phyloP scores from a whole-genome alignment of 2,888 invertebrate species.

The Rutpela maculata region DNA sequence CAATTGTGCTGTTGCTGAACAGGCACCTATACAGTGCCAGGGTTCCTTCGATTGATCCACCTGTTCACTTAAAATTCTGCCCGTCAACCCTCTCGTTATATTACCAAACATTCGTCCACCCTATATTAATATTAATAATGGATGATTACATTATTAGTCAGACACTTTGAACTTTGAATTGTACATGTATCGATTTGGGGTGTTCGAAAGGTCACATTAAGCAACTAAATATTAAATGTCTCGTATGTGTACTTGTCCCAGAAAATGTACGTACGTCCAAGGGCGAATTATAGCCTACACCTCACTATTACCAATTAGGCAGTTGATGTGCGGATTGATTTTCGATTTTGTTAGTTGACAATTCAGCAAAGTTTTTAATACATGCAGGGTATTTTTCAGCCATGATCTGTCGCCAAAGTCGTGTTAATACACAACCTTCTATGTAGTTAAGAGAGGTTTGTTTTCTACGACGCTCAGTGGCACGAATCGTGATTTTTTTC shows the following conservation, averaged over 20 bases:
- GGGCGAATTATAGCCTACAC: not conserved
- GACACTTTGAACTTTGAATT: not conserved
- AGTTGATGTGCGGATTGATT: not conserved
- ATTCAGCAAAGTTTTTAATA: too few species aligned
- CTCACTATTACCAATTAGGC: not conserved
- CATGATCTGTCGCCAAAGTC: too few species aligned
- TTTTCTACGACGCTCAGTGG: too few species aligned
- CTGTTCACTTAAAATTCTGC: not conserved
- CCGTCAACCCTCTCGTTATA: not conserved
- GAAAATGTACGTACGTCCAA: not conserved
- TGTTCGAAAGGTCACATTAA: not conserved
- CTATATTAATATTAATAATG: not conserved
- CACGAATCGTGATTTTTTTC: too few species aligned
- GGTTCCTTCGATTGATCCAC: not conserved
- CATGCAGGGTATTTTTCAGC: too few species aligned
- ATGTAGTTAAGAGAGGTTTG: too few species aligned
- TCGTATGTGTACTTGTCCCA: not conserved
- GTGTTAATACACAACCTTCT: too few species aligned
- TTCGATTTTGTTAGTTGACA: not conserved
- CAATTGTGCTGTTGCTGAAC: too few species aligned
- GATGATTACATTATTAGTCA: not conserved
- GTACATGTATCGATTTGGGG: not conserved
- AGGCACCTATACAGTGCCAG: too few species aligned
- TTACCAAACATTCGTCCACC: not conserved
- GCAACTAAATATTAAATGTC: slow-evolving; percentile 1